Evolutionary conservation across 2,888 invertebrate species (phyloP), one percentile per base, ranked within the genome.

Genomic region (Agapostemon virescens): DNA sequence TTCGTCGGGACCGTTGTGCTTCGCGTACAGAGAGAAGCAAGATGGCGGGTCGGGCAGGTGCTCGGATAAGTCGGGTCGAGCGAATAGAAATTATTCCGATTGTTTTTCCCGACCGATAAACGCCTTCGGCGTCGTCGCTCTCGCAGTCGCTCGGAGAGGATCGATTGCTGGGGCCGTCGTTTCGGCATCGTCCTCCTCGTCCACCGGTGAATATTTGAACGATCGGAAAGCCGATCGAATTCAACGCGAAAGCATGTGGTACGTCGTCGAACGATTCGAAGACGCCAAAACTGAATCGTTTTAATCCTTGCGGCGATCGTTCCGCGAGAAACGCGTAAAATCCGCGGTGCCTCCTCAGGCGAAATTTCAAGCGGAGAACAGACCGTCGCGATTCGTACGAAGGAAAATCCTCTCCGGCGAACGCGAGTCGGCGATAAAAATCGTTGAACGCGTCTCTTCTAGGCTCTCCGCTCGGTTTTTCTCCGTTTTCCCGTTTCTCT

Each of bases 1-100:
- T 77, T 42, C 40, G 13, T 17, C 55, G 15, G 40, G 26, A 71
- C 40, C 20, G 58, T 58, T 30, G 69, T 69, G 23, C 77, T 75
- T 66, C 42, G 69, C 69, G 45, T 66, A 55, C 17, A 13, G 70
- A 5, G 42, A 20, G 40, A 42, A 26, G 38, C 33, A 64, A 49
- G 63, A 77, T 67, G 42, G 63, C 36, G n/a, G n/a, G 17, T 45
- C 36, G 17, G 26, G 33, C 17, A 33, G 30, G 15, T 26, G 33
- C 61, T 33, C 33, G 61, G 36, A 61, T 61, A 40, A 33, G 17
- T 66, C 38, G 33, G 23, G 52, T 9, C 49, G 7, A 11, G 15
- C 26, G 11, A 38, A 40, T 11, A 13, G 55, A 30, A 61, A 71
- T 71, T 23, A 36, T 23, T 45, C 17, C 11, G 42, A 70, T 9